A percentile compares a stretch with the other conserved stretches of the same genome.
phyloP scores from a whole-genome alignment of 2,888 invertebrate species.

The Drosophila dives region DNA sequence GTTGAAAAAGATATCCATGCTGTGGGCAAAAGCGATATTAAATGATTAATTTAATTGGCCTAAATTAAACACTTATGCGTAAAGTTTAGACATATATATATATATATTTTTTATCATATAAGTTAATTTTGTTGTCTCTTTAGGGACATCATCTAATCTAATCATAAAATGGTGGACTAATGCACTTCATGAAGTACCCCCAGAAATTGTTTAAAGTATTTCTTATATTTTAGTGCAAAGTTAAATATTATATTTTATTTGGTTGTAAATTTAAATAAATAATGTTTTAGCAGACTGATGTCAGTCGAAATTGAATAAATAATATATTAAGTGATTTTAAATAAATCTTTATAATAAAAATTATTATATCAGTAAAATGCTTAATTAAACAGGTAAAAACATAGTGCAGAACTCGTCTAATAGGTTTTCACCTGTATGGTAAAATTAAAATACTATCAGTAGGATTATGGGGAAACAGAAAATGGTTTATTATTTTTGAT shows the following conservation, averaged over 20 bases:
- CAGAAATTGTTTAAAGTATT: neutral
- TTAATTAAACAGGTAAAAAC: neutral
- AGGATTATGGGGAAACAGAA: neutral
- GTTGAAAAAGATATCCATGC: conserved; percentile 83
- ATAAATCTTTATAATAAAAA: neutral
- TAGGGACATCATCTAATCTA: too few relatives aligned
- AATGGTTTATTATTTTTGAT: neutral
- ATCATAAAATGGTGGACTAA: neutral
- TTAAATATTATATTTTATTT: neutral
- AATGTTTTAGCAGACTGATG: neutral
- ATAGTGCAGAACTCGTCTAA: neutral
- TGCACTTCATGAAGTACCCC: neutral
- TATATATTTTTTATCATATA: neutral
- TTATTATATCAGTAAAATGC: neutral
- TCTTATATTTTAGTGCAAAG: neutral
- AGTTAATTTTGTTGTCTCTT: neutral
- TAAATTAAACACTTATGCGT: neutral
- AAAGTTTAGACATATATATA: neutral
- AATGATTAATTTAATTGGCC: neutral
- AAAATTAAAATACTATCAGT: neutral
- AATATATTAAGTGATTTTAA: neutral
- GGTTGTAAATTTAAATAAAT: neutral
- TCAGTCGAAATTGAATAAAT: too few relatives aligned
- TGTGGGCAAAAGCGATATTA: conserved; percentile 37
- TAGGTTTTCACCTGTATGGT: neutral